A percentile compares a stretch with the other conserved stretches of the same genome.
Evolutionary conservation across 2,797 vertebrate species (phyloP).

Genomic region (Sebastes hubbsi): DNA sequence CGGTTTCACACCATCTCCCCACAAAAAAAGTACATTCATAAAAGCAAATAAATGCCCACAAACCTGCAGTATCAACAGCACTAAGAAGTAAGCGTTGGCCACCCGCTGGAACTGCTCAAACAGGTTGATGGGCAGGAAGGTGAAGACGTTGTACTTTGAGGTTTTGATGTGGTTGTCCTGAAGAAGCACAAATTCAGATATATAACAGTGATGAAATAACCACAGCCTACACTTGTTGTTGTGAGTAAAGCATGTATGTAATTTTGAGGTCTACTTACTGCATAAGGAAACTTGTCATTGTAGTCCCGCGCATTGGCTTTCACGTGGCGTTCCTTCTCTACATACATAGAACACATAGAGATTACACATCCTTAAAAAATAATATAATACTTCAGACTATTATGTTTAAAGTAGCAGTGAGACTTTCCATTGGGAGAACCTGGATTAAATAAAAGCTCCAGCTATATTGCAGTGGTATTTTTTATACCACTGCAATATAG

Average conservation of each 20-base stretch:
- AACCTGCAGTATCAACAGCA: constrained; percentile 83
- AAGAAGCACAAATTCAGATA: constrained; percentile 11
- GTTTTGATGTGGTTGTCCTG: constrained; percentile 91
- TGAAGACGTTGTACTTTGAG: constrained; percentile 88
- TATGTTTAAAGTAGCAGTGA: neutral
- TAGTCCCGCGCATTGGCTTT: constrained; percentile 87
- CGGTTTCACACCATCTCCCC: neutral
- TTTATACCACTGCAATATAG: too few species aligned
- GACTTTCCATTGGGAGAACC: neutral
- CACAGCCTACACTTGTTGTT: neutral
- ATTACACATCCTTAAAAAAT: neutral
- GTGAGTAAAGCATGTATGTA: neutral
- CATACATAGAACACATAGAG: constrained; percentile 26
- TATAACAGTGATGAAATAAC: neutral
- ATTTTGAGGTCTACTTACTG: constrained; percentile 79
- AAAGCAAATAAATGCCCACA: neutral
- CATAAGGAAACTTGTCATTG: constrained; percentile 87
- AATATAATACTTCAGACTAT: neutral
- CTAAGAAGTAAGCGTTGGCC: constrained; percentile 87
- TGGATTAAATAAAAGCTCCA: too few species aligned
- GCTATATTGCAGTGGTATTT: too few species aligned
- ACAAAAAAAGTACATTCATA: neutral
- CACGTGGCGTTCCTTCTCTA: constrained; percentile 87
- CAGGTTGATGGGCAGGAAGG: constrained; percentile 90
- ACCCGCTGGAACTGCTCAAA: constrained; percentile 92